Evolutionary conservation across 2,113 vertebrate species (phyloP).

Genomic region (Cebidichthys violaceus): DNA sequence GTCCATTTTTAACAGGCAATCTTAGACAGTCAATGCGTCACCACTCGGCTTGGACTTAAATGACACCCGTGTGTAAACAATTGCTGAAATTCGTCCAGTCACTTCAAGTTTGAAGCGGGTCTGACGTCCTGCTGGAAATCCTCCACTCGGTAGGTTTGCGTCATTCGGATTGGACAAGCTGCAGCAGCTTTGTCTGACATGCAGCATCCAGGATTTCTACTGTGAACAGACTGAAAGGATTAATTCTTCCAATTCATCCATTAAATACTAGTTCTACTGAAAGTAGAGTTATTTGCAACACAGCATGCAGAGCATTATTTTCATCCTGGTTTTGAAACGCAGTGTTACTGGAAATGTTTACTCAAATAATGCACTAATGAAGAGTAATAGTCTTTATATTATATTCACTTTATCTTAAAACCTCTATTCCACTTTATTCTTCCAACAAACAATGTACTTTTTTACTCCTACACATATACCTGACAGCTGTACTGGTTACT

Average conservation of each 20-base stretch:
- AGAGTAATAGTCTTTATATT: background rate
- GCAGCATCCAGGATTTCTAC: slow-evolving; percentile 34
- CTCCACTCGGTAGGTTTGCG: slow-evolving; percentile 38
- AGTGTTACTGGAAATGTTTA: background rate
- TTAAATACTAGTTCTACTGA: slow-evolving; percentile 18
- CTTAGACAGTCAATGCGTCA: slow-evolving; percentile 6
- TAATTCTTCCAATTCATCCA: slow-evolving; percentile 34
- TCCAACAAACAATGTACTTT: background rate
- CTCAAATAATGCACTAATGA: background rate
- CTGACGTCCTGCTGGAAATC: slow-evolving; percentile 52
- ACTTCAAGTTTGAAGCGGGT: slow-evolving; percentile 34
- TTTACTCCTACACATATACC: background rate
- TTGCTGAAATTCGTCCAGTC: slow-evolving; percentile 43
- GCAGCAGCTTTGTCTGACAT: slow-evolving; percentile 46
- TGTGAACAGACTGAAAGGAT: slow-evolving; percentile 37
- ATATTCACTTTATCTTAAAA: background rate
- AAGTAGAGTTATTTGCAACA: background rate
- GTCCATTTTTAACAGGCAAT: background rate
- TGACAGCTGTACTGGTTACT: background rate
- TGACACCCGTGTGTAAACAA: slow-evolving; percentile 31
- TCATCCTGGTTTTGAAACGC: slow-evolving; percentile 5
- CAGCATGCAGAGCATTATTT: background rate
- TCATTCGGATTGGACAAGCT: slow-evolving; percentile 51
- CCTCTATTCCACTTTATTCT: background rate
- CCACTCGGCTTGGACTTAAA: background rate